These are phyloP conservation scores for Tetrapedia diversipes DNA, from an alignment of 2,888 invertebrate species.

Conservation along the genomic window DNA sequence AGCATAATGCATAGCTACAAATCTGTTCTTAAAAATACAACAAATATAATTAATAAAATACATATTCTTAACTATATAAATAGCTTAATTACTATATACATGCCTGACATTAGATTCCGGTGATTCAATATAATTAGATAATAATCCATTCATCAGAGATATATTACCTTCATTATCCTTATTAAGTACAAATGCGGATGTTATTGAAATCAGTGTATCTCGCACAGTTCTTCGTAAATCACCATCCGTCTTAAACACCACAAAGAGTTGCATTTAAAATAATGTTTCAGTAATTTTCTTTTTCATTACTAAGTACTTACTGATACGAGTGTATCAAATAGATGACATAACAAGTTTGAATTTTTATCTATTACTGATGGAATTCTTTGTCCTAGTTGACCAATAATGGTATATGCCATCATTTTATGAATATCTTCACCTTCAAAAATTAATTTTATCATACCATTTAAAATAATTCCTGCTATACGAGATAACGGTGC, in stretches of 20 bases:
- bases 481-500: constrained; percentile 87
- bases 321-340: constrained; percentile 83
- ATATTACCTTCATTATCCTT: constrained; percentile 79
- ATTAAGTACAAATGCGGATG: constrained; percentile 77
- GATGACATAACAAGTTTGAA: constrained; percentile 85
- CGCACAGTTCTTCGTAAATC: constrained; percentile 77
- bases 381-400: constrained; percentile 86
- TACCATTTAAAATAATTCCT: constrained; percentile 89
- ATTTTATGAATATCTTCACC: constrained; percentile 86
- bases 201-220: constrained; percentile 78
- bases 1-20: constrained; percentile 92
- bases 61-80: not conserved
- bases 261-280: constrained; percentile 10
- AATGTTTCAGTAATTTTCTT: not conserved
- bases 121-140: constrained; percentile 89
- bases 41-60: constrained; percentile 2
- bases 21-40: constrained; percentile 81
- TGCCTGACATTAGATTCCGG: constrained; percentile 86
- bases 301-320: constrained; percentile 70
- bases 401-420: constrained; percentile 90
- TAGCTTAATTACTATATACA: constrained; percentile 26
- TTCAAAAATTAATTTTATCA: constrained; percentile 89
- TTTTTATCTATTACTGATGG: constrained; percentile 88
- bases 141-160: constrained; percentile 86
- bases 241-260: constrained; percentile 73